Base-by-base conservation (phyloP, 1,140 invertebrate genomes). In the Centruroides vittatus region DNA sequence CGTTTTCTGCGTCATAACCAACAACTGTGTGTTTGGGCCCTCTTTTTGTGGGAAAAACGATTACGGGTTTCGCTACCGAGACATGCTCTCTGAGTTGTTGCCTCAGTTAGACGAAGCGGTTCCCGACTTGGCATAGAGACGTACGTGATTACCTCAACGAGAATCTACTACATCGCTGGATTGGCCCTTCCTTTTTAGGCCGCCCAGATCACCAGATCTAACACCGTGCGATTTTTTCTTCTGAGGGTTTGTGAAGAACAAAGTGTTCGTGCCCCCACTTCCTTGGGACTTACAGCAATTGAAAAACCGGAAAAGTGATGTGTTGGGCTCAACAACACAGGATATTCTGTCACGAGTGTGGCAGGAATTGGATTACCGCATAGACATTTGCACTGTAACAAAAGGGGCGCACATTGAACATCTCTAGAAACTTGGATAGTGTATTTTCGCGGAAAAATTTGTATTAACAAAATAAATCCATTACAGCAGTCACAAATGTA, bases 151-250 rank as follows among this genome's bases (percentile, higher is more conserved):
- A 35, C 51, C 61, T 65, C 12, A 55, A 60, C 55, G 12, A 63
- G 47, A 23, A n/a, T 47, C 53, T 65, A 57, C 58, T 53, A n/a
- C 12, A 57, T 49, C 12, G 57, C 23, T 65, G 61, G 54, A 63
- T 65, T 54, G n/a, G 73, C 35, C 66, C 71, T 54, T 5, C 13
- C 50, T 76, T 50, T 60, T 67, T 55, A 77, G 74, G 75, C 71
- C 71, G 58, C 65, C 74, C 23, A 64, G 74, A 59, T 74, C 70
- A 54, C 71, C 70, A 36, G 75, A 77, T 67, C 63, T 76, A 51
- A 72, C 67, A 41, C 71, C 70, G 35, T 59, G 71, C 34, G 73
- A 77, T 69, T 77, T 72, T 70, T 73, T 73, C 67, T 63, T 70
- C n/a, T 75, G 72, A 73, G 72, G 74, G 74, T 72, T 51, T 57